These are phyloP conservation scores for Stichopus horrens DNA, from an alignment of 53 echinoderm and acorn worm genomes.

Conservation along the genomic window DNA sequence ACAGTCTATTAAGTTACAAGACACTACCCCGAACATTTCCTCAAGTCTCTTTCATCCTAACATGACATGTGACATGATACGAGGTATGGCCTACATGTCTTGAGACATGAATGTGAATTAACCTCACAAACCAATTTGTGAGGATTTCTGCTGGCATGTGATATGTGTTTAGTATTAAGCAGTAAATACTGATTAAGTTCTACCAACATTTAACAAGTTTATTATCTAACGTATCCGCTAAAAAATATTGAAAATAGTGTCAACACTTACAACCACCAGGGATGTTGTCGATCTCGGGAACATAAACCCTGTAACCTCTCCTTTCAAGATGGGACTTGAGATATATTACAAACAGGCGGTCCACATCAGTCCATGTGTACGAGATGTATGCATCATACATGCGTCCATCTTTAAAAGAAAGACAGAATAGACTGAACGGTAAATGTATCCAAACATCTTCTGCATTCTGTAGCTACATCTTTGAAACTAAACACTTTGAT, in stretches of 20 bases:
- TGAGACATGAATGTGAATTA: too few species aligned
- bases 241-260: neutral
- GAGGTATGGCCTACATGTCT: too few species aligned
- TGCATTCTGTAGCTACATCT: too few species aligned
- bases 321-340: slow-evolving; percentile 43
- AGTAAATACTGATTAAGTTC: neutral
- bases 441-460: too few species aligned
- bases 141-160: too few species aligned
- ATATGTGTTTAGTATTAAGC: neutral
- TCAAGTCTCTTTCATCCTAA: too few species aligned
- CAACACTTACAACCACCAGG: slow-evolving; percentile 60
- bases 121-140: too few species aligned
- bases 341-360: slow-evolving; percentile 53
- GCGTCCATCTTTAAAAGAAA: slow-evolving; percentile 53
- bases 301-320: slow-evolving; percentile 52
- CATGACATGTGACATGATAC: too few species aligned
- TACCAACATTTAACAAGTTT: neutral
- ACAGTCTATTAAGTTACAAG: too few species aligned
- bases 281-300: slow-evolving; percentile 59
- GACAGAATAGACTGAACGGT: too few species aligned
- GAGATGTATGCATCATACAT: slow-evolving; percentile 68
- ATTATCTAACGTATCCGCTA: neutral
- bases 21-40: too few species aligned
- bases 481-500: too few species aligned
- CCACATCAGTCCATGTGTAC: slow-evolving; percentile 57